Evolutionary conservation across 2,113 vertebrate species (phyloP), one percentile per base, ranked within the genome.

Genomic region (Mesembrinibis cayennensis): DNA sequence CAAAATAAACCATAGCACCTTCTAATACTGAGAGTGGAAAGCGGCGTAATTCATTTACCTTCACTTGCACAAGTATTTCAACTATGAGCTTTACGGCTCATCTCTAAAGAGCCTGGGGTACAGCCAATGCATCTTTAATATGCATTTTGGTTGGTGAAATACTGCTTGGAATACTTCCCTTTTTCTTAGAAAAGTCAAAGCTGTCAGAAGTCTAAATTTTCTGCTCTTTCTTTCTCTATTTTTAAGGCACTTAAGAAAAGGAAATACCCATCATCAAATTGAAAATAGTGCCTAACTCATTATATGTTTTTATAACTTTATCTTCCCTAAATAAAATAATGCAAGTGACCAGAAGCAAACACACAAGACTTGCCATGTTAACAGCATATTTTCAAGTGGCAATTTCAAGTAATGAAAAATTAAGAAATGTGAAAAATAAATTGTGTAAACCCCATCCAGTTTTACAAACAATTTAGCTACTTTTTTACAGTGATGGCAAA

Each of bases 141-240:
- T 3, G 18, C 9, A 26, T 66, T 91, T 62, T 50, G 44, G 38
- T 59, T 61, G 56, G 63, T 66, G 72, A 88, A 92, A 78, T 65
- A 66, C 16, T 83, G 59, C 42, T 94, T 95, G 67, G 62, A 96
- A 73, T 29, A 62, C 13, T 93, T 82, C 11, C 32, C 16, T 79
- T 90, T 95, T 87, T 87, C 86, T 82, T 77, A 78, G 70, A 88
- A 74, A 90, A 92, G 29, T 70, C 72, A 84, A 92, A 82, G 73
- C 61, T 47, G 40, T 17, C 49, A 83, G 36, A 73, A 91, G 11
- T 23, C 40, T 65, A 22, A n/a, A 47, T 67, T 79, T 81, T 77
- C 71, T 88, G 47, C 19, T 59, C 25, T 44, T 50, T 23, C 32
- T 38, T 58, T n/a, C 56, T n/a, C 20, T 76, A 29, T 61, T 86